phyloP scores from a whole-genome alignment of 2,797 vertebrate species.

The Chiloscyllium punctatum region DNA sequence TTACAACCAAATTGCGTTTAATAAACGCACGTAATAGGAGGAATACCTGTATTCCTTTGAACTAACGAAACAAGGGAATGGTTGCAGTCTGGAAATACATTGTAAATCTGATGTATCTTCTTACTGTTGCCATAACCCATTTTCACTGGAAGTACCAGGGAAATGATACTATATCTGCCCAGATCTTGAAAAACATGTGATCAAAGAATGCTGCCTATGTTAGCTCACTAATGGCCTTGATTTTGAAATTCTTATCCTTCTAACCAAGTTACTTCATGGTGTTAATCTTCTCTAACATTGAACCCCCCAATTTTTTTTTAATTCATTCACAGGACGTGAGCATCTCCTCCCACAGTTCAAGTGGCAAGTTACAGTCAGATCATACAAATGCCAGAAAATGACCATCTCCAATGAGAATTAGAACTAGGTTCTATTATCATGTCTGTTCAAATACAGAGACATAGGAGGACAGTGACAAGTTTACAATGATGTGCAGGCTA shows the following conservation, averaged over 20 bases:
- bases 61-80: background rate
- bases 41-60: too few species aligned
- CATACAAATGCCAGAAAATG: too few species aligned
- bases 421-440: too few species aligned
- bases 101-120: background rate
- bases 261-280: background rate
- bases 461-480: too few species aligned
- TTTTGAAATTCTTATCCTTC: background rate
- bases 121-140: background rate
- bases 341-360: too few species aligned
- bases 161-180: background rate
- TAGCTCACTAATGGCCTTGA: background rate
- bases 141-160: background rate
- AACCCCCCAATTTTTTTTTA: background rate
- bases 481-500: too few species aligned
- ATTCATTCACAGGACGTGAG: too few species aligned
- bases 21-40: too few species aligned
- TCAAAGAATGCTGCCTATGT: background rate
- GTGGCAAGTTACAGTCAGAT: too few species aligned
- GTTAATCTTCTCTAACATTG: background rate
- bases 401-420: too few species aligned
- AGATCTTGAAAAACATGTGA: background rate
- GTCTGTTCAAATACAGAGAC: too few species aligned
- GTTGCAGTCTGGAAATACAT: background rate
- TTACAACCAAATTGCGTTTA: too few species aligned